Conservation (phyloP, 2,113 vertebrate genomes). For the Tretioscincus oriximinensis region DNA sequence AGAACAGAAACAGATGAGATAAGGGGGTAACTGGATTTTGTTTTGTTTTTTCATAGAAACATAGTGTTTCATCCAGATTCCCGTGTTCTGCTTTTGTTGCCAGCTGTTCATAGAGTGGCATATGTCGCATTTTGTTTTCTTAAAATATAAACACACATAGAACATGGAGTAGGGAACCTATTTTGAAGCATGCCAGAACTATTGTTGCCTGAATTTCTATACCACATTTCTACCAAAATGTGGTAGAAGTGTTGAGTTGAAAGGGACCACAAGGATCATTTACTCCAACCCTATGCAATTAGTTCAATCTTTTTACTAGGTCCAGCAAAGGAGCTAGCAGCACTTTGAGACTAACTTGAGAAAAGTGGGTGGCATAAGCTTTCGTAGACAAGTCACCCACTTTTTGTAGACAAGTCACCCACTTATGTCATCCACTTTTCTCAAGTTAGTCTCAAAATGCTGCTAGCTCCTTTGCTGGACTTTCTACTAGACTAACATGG, state of each 20-base stretch:
- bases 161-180: not conserved
- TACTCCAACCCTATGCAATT: not conserved
- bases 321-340: too few species aligned
- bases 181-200: not conserved
- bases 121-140: not conserved
- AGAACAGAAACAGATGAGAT: not conserved
- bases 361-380: too few species aligned
- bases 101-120: not conserved
- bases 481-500: too few species aligned
- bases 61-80: not conserved
- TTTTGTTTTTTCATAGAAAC: not conserved
- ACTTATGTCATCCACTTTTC: too few species aligned
- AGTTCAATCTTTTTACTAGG: too few species aligned
- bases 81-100: not conserved
- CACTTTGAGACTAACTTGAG: too few species aligned
- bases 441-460: too few species aligned
- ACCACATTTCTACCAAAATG: not conserved
- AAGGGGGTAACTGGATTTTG: not conserved
- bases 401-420: too few species aligned
- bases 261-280: not conserved
- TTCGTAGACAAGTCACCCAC: too few species aligned
- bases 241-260: not conserved
- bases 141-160: not conserved
- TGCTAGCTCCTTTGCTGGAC: too few species aligned
- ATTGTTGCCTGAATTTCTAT: not conserved